A percentile compares a stretch with the other conserved stretches of the same genome.
phyloP scores from a whole-genome alignment of 2,888 invertebrate species.

The Schrankia costaestrigalis region DNA sequence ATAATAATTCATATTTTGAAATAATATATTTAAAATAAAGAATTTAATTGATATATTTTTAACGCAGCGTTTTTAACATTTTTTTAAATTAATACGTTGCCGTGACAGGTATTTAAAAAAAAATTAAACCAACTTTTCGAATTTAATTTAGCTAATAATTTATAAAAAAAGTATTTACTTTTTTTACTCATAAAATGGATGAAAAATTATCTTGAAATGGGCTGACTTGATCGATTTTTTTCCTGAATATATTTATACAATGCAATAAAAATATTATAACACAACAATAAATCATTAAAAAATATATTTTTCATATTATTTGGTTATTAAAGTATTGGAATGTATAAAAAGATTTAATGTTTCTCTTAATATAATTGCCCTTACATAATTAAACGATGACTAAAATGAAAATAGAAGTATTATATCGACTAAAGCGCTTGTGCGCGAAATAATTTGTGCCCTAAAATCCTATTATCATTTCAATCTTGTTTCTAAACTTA shows the following conservation, averaged over 20 bases:
- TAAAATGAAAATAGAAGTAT: constrained; percentile 78
- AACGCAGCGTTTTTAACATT: no score
- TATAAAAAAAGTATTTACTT: no score
- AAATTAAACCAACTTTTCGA: no score
- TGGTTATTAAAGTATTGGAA: constrained; percentile 40
- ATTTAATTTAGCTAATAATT: no score
- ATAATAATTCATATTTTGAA: constrained; percentile 14
- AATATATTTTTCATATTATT: constrained; percentile 31
- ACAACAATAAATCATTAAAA: constrained; percentile 13
- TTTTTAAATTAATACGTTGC: no score
- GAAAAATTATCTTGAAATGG: no score
- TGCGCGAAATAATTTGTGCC: constrained; percentile 40
- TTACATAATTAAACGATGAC: constrained; percentile 45
- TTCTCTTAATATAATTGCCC: constrained; percentile 23
- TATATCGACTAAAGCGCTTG: constrained; percentile 31
- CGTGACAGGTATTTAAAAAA: no score
- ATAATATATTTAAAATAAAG: no score
- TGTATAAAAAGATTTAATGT: constrained; percentile 20
- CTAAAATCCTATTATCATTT: constrained; percentile 75
- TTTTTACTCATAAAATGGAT: no score
- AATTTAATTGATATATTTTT: no score
- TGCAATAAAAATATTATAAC: constrained; percentile 7
- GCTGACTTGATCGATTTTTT: background rate
- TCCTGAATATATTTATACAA: constrained; percentile 20
- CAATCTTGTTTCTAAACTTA: constrained; percentile 44